A percentile compares a stretch with the other conserved stretches of the same genome.
phyloP scores from a whole-genome alignment of 2,113 vertebrate species.

The Bufo bufo region DNA sequence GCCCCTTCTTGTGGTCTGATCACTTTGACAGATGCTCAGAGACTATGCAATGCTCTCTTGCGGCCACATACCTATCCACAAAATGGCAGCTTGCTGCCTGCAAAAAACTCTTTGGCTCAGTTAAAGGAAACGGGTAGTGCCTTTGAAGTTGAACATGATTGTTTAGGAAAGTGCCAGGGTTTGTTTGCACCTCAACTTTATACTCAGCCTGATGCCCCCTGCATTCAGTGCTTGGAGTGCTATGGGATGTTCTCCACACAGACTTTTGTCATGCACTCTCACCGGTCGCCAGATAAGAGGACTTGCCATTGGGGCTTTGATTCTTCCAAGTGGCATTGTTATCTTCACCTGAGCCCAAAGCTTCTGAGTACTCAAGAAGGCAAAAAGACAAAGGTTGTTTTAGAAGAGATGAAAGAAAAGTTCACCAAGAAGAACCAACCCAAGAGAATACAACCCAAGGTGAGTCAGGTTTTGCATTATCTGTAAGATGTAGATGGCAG shows the following conservation, averaged over 20 bases:
- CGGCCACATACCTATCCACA: slow-evolving; percentile 85
- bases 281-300: slow-evolving; percentile 94
- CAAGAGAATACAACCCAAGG: slow-evolving; percentile 85
- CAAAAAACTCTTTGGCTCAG: slow-evolving; percentile 79
- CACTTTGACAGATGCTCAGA: slow-evolving; percentile 93
- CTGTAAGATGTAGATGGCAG: background rate
- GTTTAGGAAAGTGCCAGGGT: slow-evolving; percentile 96
- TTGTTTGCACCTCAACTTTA: slow-evolving; percentile 95
- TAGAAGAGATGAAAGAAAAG: slow-evolving; percentile 96
- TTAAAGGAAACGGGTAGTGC: slow-evolving; percentile 88
- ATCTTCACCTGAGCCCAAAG: slow-evolving; percentile 93
- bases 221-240: slow-evolving; percentile 95
- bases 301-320: slow-evolving; percentile 99
- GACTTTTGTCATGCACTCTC: slow-evolving; percentile 98
- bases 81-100: slow-evolving; percentile 77
- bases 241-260: slow-evolving; percentile 94
- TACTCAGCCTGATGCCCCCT: slow-evolving; percentile 85
- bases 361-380: slow-evolving; percentile 86
- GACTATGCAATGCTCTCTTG: slow-evolving; percentile 92
- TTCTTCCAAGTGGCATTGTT: slow-evolving; percentile 96
- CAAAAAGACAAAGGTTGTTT: slow-evolving; percentile 81
- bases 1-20: slow-evolving; percentile 97
- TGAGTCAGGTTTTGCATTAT: slow-evolving; percentile 73
- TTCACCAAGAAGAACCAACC: slow-evolving; percentile 82
- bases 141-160: slow-evolving; percentile 97